Evolutionary conservation across 2,113 vertebrate genomes (phyloP).

Genomic region (Puntigrus tetrazona): DNA sequence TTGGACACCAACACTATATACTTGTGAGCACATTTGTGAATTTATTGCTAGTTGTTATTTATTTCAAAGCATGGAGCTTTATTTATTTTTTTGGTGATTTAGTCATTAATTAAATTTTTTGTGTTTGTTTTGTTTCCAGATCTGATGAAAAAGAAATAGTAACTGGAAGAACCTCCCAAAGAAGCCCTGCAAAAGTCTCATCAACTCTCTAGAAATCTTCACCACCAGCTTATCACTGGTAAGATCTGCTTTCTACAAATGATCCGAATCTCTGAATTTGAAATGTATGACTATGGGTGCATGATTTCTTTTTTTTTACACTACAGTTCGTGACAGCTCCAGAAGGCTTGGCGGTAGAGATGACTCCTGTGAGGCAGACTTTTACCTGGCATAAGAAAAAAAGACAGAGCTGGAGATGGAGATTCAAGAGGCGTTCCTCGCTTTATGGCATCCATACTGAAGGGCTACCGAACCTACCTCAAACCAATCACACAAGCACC

Average conservation of each 20-base stretch:
- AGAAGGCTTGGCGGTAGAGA: constrained; percentile 85
- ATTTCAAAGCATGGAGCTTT: background rate
- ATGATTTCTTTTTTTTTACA: constrained; percentile 36
- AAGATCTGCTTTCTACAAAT: constrained; percentile 53
- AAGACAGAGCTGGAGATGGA: constrained; percentile 91
- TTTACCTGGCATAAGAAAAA: constrained; percentile 95
- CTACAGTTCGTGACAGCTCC: constrained; percentile 77
- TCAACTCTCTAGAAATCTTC: constrained; percentile 84
- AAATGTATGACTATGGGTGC: background rate
- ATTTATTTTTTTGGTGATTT: background rate
- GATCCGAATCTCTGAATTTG: background rate
- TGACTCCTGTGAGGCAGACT: constrained; percentile 98
- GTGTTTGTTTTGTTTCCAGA: constrained; percentile 69
- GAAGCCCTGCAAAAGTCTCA: constrained; percentile 90
- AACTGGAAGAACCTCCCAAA: constrained; percentile 98
- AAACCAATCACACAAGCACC: constrained; percentile 95
- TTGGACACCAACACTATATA: constrained; percentile 98
- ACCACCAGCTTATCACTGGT: constrained; percentile 87
- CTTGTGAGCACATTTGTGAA: constrained; percentile 78
- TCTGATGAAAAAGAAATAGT: constrained; percentile 89
- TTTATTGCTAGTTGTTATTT: constrained; percentile 7
- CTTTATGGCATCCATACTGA: constrained; percentile 95
- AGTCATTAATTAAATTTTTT: no score
- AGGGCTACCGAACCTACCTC: constrained; percentile 92
- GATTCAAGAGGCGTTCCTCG: constrained; percentile 95